phyloP scores from a whole-genome alignment of 2,113 vertebrate species.

The Rattus rattus region DNA sequence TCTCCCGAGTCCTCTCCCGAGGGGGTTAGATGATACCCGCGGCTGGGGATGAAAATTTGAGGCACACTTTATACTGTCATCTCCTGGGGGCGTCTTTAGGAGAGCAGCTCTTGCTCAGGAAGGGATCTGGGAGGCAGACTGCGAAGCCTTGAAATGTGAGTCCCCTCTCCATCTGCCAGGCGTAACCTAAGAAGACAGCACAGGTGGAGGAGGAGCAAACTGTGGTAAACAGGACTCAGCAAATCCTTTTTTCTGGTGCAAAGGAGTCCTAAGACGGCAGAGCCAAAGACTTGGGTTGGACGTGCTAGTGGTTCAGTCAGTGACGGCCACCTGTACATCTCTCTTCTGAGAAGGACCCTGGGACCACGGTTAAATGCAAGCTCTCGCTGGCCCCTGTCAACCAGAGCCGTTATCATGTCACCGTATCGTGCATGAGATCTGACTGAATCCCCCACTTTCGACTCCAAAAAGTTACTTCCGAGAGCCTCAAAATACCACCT shows the following conservation, averaged over 20 bases:
- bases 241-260: neutral
- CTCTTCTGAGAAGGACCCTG: neutral
- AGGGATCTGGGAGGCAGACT: neutral
- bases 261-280: neutral
- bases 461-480: neutral
- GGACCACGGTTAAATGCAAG: neutral
- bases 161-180: conserved; percentile 70
- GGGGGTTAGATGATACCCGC: conserved; percentile 73
- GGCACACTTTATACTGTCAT: conserved; percentile 69
- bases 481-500: neutral
- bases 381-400: neutral
- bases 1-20: neutral
- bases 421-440: neutral
- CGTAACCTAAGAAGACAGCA: conserved; percentile 47
- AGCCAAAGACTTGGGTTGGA: neutral
- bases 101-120: neutral
- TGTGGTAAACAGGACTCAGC: neutral
- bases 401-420: neutral
- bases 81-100: conserved; percentile 38
- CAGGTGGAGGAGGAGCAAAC: conserved; percentile 49
- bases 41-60: conserved; percentile 74
- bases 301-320: neutral
- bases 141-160: conserved; percentile 60
- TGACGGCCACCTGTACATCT: neutral
- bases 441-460: neutral